These are phyloP conservation scores for Megaceryle maxima DNA, from an alignment of 2,113 vertebrate species.

Conservation along the genomic window DNA sequence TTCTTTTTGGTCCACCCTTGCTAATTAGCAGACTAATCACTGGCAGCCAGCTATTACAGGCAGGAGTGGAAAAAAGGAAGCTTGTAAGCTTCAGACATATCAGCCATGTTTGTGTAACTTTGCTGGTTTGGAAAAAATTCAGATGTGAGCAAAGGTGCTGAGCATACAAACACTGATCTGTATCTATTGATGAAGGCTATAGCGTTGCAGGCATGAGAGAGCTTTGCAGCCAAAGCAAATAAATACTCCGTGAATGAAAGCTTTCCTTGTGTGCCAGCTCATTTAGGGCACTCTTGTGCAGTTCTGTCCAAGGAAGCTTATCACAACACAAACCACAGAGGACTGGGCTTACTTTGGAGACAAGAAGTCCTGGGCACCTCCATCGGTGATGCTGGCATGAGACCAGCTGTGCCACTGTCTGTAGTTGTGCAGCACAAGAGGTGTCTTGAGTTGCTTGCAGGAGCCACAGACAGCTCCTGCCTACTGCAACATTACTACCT, in stretches of 20 bases:
- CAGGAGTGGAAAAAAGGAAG: neutral
- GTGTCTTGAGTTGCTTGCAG: neutral
- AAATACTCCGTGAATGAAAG: slow-evolving; percentile 18
- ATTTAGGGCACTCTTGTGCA: neutral
- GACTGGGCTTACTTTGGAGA: neutral
- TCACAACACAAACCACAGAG: neutral
- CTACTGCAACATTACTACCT: accelerated
- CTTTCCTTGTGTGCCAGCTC: neutral
- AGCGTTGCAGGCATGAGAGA: neutral
- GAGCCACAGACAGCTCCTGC: neutral
- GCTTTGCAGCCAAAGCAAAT: slow-evolving; percentile 28
- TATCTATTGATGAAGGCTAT: neutral
- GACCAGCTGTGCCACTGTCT: neutral
- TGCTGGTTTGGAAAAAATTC: slow-evolving; percentile 21
- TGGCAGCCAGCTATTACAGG: neutral
- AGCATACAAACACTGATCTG: slow-evolving; percentile 19
- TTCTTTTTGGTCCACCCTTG: slow-evolving; percentile 9
- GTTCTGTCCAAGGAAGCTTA: neutral
- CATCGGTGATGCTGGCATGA: neutral
- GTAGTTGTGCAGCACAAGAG: accelerated
- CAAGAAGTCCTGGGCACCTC: neutral
- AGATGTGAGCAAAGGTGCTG: slow-evolving; percentile 4
- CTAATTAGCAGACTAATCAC: slow-evolving; percentile 39
- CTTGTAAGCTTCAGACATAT: neutral
- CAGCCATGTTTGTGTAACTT: neutral